Conservation (phyloP, 2,113 vertebrate species). For the Oncorhynchus kisutch region DNA sequence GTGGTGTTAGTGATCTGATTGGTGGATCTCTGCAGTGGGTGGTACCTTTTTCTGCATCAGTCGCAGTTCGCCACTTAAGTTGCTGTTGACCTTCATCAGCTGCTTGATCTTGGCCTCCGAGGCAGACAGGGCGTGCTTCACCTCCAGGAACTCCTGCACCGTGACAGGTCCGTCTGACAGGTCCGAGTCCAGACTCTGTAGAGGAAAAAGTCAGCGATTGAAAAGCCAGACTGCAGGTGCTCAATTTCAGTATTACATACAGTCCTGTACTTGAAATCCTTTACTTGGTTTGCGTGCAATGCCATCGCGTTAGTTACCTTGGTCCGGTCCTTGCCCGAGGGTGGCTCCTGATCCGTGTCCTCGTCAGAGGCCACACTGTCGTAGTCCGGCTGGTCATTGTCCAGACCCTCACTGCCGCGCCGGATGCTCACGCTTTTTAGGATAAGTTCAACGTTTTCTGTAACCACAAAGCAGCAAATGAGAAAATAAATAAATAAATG, state of each 20-base stretch:
- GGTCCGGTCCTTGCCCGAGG: conserved; percentile 79
- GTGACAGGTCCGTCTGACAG: conserved; percentile 89
- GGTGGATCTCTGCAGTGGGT: conserved; percentile 42
- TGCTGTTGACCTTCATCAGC: conserved; percentile 94
- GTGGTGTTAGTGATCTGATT: conserved; percentile 65
- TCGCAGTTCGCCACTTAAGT: conserved; percentile 94
- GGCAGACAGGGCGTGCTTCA: conserved; percentile 89
- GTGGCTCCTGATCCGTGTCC: conserved; percentile 85
- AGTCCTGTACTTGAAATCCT: too few relatives aligned
- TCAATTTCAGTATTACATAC: too few relatives aligned
- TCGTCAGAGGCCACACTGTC: conserved; percentile 96
- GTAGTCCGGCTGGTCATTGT: conserved; percentile 93
- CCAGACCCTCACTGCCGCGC: conserved; percentile 82
- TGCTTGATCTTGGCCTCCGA: conserved; percentile 97
- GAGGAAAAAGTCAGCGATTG: conserved; percentile 23
- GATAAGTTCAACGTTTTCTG: conserved; percentile 88
- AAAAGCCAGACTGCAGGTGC: too few relatives aligned
- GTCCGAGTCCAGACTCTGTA: conserved; percentile 92
- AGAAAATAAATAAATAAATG: background rate
- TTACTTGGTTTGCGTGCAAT: background rate
- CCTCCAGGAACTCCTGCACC: conserved; percentile 91
- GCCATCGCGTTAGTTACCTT: conserved; percentile 74
- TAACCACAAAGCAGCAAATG: conserved; percentile 2
- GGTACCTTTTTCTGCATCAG: conserved; percentile 99
- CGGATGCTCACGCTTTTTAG: conserved; percentile 80